Base-by-base conservation (phyloP, 2,113 vertebrate genomes). In the Colaptes auratus region DNA sequence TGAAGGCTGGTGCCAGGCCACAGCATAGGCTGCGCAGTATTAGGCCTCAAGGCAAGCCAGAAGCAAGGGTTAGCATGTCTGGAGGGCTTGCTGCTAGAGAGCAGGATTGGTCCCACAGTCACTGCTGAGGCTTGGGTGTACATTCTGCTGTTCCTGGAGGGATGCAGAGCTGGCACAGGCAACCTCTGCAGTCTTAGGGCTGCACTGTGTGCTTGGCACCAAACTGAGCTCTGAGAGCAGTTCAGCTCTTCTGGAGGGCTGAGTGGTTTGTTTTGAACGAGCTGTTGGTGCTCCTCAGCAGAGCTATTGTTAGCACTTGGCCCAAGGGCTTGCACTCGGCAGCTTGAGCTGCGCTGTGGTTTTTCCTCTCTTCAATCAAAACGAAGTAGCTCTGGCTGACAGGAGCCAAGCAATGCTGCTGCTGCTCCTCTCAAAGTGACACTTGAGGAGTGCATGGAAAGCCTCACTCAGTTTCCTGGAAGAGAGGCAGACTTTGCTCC, bases 231-330 rank as follows among this genome's bases (percentile, higher is more conserved):
- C 96, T 92, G 93, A 95, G 92, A 97, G 95, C 80, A 82, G 81
- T 96, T 98, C 94, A 95, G 76, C 93, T 93, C 73, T 96, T 92
- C 80, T 96, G 66, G 60, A 84, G 33, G 9, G 3, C 56, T 28
- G 52, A 35, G 36, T 61, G 10, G 36, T 90, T 83, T 90, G 30
- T 44, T 67, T 77, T 44, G 55, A 42, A 27, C 56, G 25, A 24
- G 25, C 89, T 66, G 94, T 97, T 94, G 88, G 63, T 96, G 86
- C 97, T 96, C 96, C 74, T 97, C 97, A 97, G 93, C 88, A 78
- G 85, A 83, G 71, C 96, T 98, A 97, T 97, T 98, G 97, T 97
- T 97, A 97, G 96, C 55, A 95, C 78, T 97, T 98, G 96, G 97
- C 94, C 73, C n/a, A 71, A 72, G 82, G 53, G 90, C 36, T 91